A percentile compares a stretch with the other conserved stretches of the same genome.
These are phyloP conservation scores for Callopanchax toddi DNA, from an alignment of 2,113 vertebrate species.

Conservation along the genomic window DNA sequence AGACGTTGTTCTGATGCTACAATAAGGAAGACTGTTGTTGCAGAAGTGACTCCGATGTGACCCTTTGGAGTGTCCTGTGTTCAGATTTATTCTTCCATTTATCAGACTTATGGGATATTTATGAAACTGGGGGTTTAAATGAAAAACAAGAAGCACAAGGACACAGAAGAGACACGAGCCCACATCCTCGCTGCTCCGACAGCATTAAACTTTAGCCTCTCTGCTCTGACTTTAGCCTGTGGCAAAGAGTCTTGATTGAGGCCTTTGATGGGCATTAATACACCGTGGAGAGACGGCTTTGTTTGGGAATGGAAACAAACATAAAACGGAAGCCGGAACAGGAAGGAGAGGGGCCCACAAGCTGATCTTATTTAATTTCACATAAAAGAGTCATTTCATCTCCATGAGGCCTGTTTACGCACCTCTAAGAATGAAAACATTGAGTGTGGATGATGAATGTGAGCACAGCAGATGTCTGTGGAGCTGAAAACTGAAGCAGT, in stretches of 20 bases:
- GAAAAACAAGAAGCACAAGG: conserved; percentile 60
- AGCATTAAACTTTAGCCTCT: conserved; percentile 66
- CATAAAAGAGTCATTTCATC: conserved; percentile 64
- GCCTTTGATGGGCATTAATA: conserved; percentile 76
- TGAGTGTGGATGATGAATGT: conserved; percentile 8
- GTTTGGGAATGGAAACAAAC: conserved; percentile 66
- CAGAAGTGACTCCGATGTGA: conserved; percentile 53
- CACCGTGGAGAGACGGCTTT: conserved; percentile 69
- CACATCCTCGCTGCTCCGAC: conserved; percentile 60
- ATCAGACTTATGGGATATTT: conserved; percentile 57
- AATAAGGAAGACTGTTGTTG: conserved; percentile 68
- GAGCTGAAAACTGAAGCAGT: conserved; percentile 12
- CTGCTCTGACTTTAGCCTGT: conserved; percentile 64
- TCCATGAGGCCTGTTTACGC: conserved; percentile 41
- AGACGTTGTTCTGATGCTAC: conserved; percentile 56
- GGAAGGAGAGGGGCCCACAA: conserved; percentile 65
- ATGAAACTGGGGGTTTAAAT: conserved; percentile 51
- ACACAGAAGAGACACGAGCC: conserved; percentile 56
- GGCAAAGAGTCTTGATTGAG: conserved; percentile 71
- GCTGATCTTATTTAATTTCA: conserved; percentile 74
- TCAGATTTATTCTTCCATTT: conserved; percentile 39
- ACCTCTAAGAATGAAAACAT: conserved; percentile 36
- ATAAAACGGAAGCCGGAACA: conserved; percentile 65
- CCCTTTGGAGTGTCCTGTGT: conserved; percentile 31
- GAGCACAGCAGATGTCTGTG: conserved; percentile 7